Base-by-base conservation (phyloP, 1,140 invertebrate genomes). In the Zelostemma sp. region DNA sequence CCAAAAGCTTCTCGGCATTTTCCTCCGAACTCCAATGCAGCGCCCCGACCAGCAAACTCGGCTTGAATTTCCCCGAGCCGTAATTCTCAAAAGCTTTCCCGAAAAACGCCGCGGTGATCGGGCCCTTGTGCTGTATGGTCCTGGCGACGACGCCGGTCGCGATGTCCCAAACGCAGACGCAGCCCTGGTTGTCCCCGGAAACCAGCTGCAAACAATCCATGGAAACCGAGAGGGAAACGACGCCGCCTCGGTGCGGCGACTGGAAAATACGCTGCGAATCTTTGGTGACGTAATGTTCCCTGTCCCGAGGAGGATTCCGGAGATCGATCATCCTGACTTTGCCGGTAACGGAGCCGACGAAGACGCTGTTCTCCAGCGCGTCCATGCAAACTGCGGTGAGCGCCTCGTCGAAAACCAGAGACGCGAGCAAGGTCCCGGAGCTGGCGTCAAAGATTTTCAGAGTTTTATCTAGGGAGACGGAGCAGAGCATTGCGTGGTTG, bases 111-210 rank as follows among this genome's bases (percentile, higher is more conserved):
- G 94, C 93, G 3, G 89, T 92, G 0, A 95, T 86, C 3, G 88
- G 74, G 14, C 92, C 93, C 80, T 92, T 93, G 67, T 93, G 91
- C 15, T 84, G 80, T 17, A 96, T 85, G 8, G 87, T 90, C 63
- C 89, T 88, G 8, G 93, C 80, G 48, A 92, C 89, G 73, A 95
- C 92, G 40, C 87, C 82, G 77, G 92, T 95, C 21, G 76, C 75
- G 28, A 95, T 89, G 69, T 96, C 90, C 94, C 95, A 97, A 16
- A 95, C 73, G 66, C 91, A 89, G 0, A 95, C 90, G 56, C 86
- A 88, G 17, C 88, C 87, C 85, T 95, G 93, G 58, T 88, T 86
- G 0, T 91, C 91, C 0, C 92, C 94, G 0, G 94, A 94, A 4
- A 93, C 79, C 8, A 97, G 79, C 8, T 87, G 86, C 5, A 83